Percentiles rank a stretch among this genome's conserved stretches.
phyloP scores from a whole-genome alignment of 2,113 vertebrate species.

The Apodemus speciosus region DNA sequence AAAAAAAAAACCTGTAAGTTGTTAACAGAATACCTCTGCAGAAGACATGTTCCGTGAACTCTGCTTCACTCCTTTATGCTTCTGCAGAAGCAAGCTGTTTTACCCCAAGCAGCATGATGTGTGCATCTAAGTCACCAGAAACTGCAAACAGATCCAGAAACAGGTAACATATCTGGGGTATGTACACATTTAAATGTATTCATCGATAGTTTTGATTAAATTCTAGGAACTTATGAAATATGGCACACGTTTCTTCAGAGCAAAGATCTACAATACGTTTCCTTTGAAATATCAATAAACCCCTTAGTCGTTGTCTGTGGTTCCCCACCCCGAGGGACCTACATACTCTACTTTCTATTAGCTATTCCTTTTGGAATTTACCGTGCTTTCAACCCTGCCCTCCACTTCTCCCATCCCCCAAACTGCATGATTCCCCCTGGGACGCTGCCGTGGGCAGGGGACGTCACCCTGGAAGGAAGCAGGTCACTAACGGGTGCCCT shows the following conservation, averaged over 20 bases:
- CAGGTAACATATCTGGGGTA: background rate
- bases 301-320: background rate
- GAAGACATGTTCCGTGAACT: background rate
- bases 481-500: background rate
- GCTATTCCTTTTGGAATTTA: background rate
- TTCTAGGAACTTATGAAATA: background rate
- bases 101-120: background rate
- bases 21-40: background rate
- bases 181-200: background rate
- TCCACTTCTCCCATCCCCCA: background rate
- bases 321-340: background rate
- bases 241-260: background rate
- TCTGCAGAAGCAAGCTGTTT: slow-evolving; percentile 38
- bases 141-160: background rate
- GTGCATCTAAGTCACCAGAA: background rate
- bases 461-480: no score
- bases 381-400: background rate
- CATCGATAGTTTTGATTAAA: slow-evolving; percentile 11
- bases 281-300: background rate
- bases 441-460: background rate
- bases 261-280: background rate
- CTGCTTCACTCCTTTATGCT: background rate
- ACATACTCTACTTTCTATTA: background rate
- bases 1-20: background rate
- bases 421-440: no score